These are phyloP conservation scores for Apis cerana DNA, from an alignment of 1,140 invertebrate species.

Conservation along the genomic window DNA sequence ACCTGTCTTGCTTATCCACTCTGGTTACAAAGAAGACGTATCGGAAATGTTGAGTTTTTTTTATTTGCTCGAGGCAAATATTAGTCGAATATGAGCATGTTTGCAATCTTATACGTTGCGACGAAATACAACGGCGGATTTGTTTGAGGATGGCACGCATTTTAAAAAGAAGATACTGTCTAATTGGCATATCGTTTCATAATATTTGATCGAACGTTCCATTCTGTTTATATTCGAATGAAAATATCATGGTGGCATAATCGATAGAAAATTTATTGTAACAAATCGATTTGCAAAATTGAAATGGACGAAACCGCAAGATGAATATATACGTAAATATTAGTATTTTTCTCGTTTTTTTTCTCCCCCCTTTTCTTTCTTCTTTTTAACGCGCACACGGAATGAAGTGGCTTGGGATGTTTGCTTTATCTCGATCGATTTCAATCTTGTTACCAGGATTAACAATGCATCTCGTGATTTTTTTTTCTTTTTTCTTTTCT, in stretches of 20 bases:
- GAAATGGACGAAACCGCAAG: too few relatives aligned
- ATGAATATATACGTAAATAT: not conserved
- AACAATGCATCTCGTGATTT: not conserved
- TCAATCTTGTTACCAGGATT: constrained; percentile 10
- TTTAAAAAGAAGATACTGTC: not conserved
- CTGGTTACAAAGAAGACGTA: not conserved
- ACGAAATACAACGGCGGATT: constrained; percentile 3
- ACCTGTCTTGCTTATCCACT: not conserved
- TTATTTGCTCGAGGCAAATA: constrained; percentile 24
- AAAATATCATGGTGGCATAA: not conserved
- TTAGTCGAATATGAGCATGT: constrained; percentile 17
- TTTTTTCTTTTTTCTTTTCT: not conserved
- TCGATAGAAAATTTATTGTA: not conserved
- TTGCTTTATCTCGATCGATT: not conserved
- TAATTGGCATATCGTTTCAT: not conserved
- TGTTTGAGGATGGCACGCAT: not conserved
- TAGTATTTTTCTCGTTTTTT: not conserved
- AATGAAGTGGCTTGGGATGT: not conserved
- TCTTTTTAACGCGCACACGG: not conserved
- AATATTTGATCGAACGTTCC: not conserved
- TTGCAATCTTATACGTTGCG: not conserved
- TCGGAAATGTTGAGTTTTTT: not conserved
- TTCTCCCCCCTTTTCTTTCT: not conserved
- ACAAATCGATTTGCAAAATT: not conserved
- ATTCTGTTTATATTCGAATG: too few relatives aligned